Percentiles rank a stretch among this genome's conserved stretches.
Evolutionary conservation across 1,140 invertebrate genomes (phyloP).

Genomic region (Marisa cornuarietis): DNA sequence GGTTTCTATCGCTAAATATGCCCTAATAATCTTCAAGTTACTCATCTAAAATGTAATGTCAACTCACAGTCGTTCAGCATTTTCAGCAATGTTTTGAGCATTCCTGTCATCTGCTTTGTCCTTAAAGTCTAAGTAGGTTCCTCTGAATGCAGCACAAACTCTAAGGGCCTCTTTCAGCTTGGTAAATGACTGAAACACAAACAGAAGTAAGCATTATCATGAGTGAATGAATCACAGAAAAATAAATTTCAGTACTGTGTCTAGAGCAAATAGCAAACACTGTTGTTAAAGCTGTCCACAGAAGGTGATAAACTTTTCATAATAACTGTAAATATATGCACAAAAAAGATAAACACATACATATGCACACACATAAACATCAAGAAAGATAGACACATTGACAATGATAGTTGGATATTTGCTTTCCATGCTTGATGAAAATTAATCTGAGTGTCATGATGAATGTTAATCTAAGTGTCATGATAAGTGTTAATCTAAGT

Average conservation of each 20-base stretch:
- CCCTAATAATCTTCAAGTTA: neutral
- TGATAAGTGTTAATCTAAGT: neutral
- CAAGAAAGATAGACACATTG: too few relatives aligned
- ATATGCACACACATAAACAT: neutral
- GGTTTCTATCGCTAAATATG: neutral
- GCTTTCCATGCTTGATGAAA: too few relatives aligned
- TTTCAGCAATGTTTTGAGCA: slow-evolving; percentile 60
- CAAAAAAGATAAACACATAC: neutral
- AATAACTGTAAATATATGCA: neutral
- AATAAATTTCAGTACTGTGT: too few relatives aligned
- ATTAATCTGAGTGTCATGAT: too few relatives aligned
- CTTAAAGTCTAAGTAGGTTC: slow-evolving; percentile 65
- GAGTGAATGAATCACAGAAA: neutral
- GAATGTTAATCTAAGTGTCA: too few relatives aligned
- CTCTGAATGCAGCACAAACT: slow-evolving; percentile 66
- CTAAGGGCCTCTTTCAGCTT: slow-evolving; percentile 64
- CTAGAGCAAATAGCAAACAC: too few relatives aligned
- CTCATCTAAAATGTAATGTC: neutral
- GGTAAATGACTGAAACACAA: slow-evolving; percentile 57
- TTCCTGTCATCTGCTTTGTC: slow-evolving; percentile 65
- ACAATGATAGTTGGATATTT: too few relatives aligned
- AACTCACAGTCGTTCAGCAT: slow-evolving; percentile 64
- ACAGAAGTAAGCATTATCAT: neutral
- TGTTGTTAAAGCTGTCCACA: neutral
- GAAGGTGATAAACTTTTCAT: neutral